Conservation (phyloP, 2,797 vertebrate species). For the Hyperoplus lanceolatus region DNA sequence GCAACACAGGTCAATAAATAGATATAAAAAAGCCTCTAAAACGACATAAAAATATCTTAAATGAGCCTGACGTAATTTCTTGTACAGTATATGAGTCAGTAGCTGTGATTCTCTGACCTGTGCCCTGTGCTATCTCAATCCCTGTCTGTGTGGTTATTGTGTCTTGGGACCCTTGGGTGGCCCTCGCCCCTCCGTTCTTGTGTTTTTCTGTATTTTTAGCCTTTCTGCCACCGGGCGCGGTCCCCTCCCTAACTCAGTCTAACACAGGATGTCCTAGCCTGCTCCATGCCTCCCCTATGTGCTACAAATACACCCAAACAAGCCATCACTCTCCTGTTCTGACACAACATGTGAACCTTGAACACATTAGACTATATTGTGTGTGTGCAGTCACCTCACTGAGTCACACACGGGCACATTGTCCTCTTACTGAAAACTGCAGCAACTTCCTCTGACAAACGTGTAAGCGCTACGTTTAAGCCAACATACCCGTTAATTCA, state of each 20-base stretch:
- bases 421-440: constrained; percentile 25
- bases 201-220: constrained; percentile 63
- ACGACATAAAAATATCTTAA: too few relatives aligned
- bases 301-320: constrained; percentile 47
- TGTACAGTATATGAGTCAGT: background rate
- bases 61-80: too few relatives aligned
- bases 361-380: constrained; percentile 54
- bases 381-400: constrained; percentile 30
- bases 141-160: constrained; percentile 20
- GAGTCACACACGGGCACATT: constrained; percentile 53
- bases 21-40: too few relatives aligned
- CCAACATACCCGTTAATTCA: background rate
- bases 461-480: background rate
- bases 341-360: background rate
- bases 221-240: constrained; percentile 57
- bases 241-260: constrained; percentile 43
- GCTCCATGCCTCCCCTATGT: constrained; percentile 34
- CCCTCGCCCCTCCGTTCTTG: background rate
- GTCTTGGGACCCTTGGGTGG: background rate
- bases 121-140: background rate
- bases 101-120: background rate
- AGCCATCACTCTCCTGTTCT: constrained; percentile 23
- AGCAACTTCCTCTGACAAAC: background rate
- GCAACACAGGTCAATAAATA: too few relatives aligned
- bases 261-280: constrained; percentile 67